A percentile compares a stretch with the other conserved stretches of the same genome.
These are phyloP conservation scores for Acrobasis suavella DNA, from an alignment of 2,888 invertebrate genomes.

Conservation along the genomic window DNA sequence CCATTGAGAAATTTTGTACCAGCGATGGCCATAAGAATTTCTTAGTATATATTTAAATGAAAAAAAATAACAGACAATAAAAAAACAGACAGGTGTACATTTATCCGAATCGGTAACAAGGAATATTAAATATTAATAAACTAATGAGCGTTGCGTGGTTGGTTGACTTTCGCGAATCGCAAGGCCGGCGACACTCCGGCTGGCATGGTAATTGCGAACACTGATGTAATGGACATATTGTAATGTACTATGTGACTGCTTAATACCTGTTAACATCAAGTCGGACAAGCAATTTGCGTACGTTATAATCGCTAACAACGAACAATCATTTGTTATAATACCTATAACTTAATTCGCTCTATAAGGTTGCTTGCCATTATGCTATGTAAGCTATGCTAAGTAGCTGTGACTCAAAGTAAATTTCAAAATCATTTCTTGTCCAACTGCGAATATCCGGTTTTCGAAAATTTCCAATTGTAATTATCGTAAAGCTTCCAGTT, in stretches of 20 bases:
- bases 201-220: constrained; percentile 28
- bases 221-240: constrained; percentile 31
- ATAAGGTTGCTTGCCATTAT: constrained; percentile 8
- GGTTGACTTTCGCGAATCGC: constrained; percentile 50
- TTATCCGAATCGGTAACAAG: constrained; percentile 34
- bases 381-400: neutral
- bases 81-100: constrained; percentile 10
- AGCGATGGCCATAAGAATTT: neutral
- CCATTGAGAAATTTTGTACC: too few species aligned
- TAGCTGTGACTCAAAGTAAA: neutral
- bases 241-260: constrained; percentile 22
- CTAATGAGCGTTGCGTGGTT: constrained; percentile 48
- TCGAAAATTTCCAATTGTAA: neutral
- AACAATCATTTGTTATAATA: constrained; percentile 7
- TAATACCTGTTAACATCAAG: constrained; percentile 24
- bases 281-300: constrained; percentile 23
- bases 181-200: constrained; percentile 74
- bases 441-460: neutral
- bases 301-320: constrained; percentile 24
- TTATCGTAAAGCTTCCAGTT: constrained; percentile 14
- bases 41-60: neutral
- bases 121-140: constrained; percentile 53
- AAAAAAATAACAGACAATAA: neutral
- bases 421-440: neutral
- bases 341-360: neutral